Evolutionary conservation across 92 coral and sea anemone genomes (phyloP).

Genomic region (Plumapathes pennacea): DNA sequence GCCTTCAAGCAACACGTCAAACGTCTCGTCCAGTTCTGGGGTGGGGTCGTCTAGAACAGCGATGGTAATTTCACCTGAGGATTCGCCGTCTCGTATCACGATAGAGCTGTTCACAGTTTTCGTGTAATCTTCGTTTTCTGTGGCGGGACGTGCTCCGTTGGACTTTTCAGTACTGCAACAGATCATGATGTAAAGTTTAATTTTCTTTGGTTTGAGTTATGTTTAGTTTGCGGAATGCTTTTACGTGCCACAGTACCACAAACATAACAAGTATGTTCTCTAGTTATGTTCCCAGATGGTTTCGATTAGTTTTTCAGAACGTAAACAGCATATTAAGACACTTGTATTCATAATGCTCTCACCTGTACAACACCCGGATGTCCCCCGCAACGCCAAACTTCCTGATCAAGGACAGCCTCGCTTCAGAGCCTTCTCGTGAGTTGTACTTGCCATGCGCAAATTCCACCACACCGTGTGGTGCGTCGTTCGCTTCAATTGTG

Average conservation of each 20-base stretch:
- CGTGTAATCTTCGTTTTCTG: slow-evolving; percentile 68
- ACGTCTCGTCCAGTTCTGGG: slow-evolving; percentile 82
- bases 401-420: slow-evolving; percentile 58
- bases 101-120: slow-evolving; percentile 64
- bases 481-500: slow-evolving; percentile 77
- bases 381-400: slow-evolving; percentile 77
- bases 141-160: slow-evolving; percentile 42
- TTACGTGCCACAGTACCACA: no score
- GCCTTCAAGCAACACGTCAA: slow-evolving; percentile 57
- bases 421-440: slow-evolving; percentile 72
- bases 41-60: slow-evolving; percentile 61
- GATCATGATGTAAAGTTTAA: no score
- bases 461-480: slow-evolving; percentile 89
- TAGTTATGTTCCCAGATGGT: not conserved
- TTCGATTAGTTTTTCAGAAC: not conserved
- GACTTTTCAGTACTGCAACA: slow-evolving; percentile 47
- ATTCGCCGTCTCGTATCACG: slow-evolving; percentile 56
- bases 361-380: slow-evolving; percentile 84
- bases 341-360: not conserved
- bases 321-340: not conserved
- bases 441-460: slow-evolving; percentile 60
- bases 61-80: slow-evolving; percentile 57
- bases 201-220: no score
- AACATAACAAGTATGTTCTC: not conserved
- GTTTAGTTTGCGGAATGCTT: no score